phyloP scores from a whole-genome alignment of 1,140 invertebrate genomes.

The Rhagoletis zephyria region DNA sequence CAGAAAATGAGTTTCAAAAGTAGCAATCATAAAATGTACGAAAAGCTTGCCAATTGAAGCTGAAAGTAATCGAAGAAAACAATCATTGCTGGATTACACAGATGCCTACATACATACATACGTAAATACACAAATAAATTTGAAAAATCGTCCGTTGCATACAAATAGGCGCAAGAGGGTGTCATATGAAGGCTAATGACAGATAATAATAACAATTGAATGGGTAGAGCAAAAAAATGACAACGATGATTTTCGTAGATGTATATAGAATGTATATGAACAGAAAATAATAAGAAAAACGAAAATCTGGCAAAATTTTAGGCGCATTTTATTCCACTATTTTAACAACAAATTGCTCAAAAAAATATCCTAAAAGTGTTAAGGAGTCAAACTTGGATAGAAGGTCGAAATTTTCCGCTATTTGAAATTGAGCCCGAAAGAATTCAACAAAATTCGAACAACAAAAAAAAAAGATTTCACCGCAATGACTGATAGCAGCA shows the following conservation, averaged over 20 bases:
- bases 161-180: too few relatives aligned
- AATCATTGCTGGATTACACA: neutral
- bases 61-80: neutral
- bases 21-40: slow-evolving; percentile 2
- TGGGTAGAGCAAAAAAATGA: neutral
- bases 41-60: neutral
- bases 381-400: neutral
- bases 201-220: neutral
- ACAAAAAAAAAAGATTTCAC: slow-evolving; percentile 1
- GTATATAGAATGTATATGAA: too few relatives aligned
- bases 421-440: neutral
- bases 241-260: too few relatives aligned
- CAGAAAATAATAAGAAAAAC: neutral
- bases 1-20: slow-evolving; percentile 13
- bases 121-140: too few relatives aligned
- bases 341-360: neutral
- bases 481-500: neutral
- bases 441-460: slow-evolving; percentile 11
- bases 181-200: neutral
- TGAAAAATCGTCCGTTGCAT: neutral
- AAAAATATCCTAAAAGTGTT: neutral
- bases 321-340: neutral
- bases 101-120: too few relatives aligned
- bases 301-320: neutral
- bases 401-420: neutral